Conservation (phyloP, 2,888 invertebrate genomes). For the Ischnura elegans region DNA sequence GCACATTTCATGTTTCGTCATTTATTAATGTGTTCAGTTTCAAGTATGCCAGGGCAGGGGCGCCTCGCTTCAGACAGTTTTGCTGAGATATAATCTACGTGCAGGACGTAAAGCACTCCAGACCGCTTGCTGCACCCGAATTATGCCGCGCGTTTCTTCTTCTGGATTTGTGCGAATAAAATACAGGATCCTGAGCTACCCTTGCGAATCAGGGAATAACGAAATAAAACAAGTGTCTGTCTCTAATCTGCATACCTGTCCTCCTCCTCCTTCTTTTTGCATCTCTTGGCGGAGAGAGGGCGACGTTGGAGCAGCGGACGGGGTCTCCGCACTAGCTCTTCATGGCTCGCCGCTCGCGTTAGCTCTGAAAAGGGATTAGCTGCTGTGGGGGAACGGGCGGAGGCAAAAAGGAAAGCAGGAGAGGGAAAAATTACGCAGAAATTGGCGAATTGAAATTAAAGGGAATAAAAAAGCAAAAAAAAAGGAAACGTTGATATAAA, state of each 20-base stretch:
- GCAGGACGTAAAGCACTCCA: background rate
- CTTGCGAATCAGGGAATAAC: background rate
- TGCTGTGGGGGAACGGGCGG: background rate
- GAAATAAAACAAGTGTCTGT: constrained; percentile 6
- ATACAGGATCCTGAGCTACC: background rate
- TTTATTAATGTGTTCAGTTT: no score
- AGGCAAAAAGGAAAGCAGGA: background rate
- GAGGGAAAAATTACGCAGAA: background rate
- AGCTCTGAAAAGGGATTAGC: background rate
- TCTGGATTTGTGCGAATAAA: background rate
- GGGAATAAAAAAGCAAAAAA: background rate
- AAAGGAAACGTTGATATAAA: background rate
- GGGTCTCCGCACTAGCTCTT: background rate
- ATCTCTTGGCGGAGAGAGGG: background rate
- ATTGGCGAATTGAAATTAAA: constrained; percentile 3
- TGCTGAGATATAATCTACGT: no score
- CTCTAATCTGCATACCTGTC: constrained; percentile 23
- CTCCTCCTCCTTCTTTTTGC: no score
- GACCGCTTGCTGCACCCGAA: background rate
- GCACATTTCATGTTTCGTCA: no score
- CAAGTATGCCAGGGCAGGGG: no score
- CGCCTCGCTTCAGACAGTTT: no score
- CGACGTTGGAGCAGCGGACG: background rate
- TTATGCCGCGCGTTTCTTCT: background rate
- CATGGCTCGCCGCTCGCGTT: background rate